Conservation (phyloP, 2,113 vertebrate genomes). For the Sapajus apella region DNA sequence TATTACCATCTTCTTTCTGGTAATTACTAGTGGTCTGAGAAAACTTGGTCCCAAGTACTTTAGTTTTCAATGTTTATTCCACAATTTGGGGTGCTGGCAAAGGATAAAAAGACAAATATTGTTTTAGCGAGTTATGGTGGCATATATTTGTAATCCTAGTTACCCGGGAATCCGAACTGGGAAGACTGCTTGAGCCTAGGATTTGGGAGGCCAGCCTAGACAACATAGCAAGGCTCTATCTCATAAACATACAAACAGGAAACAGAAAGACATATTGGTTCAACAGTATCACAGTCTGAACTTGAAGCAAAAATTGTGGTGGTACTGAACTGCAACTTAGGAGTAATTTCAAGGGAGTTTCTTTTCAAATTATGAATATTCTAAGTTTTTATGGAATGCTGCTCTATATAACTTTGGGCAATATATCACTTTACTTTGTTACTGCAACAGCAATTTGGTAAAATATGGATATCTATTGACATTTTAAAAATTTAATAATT, state of each 20-base stretch:
- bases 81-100: neutral
- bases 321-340: slow-evolving; percentile 35
- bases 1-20: slow-evolving; percentile 28
- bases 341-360: slow-evolving; percentile 71
- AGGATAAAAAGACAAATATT: neutral
- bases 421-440: slow-evolving; percentile 53
- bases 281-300: slow-evolving; percentile 27
- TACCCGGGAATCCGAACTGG: no score
- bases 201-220: no score
- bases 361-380: slow-evolving; percentile 66
- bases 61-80: neutral
- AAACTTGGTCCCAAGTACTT: slow-evolving; percentile 18
- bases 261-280: neutral
- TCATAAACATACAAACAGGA: neutral
- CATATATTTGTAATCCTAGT: no score
- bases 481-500: slow-evolving; percentile 35
- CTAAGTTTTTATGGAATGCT: neutral
- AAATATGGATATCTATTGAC: neutral
- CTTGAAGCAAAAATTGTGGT: slow-evolving; percentile 49
- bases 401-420: slow-evolving; percentile 49
- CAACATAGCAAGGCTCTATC: no score
- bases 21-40: neutral
- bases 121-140: no score
- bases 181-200: no score
- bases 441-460: slow-evolving; percentile 23